phyloP scores from a whole-genome alignment of 2,888 invertebrate genomes.

The Andrena minutula region DNA sequence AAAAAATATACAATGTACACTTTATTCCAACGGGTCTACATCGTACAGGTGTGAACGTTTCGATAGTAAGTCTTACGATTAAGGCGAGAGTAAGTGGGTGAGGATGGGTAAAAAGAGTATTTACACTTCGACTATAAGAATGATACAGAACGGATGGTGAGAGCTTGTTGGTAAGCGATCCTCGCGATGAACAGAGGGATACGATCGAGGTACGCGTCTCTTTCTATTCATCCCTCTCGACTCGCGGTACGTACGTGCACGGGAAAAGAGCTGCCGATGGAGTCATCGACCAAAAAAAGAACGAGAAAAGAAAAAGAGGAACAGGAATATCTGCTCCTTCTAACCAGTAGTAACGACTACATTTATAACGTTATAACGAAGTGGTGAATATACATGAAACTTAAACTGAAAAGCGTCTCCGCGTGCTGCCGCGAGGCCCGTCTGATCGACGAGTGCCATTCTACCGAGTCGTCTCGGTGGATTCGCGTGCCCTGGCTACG shows the following conservation, averaged over 20 bases:
- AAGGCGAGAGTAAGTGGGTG: constrained; percentile 36
- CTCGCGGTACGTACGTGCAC: constrained; percentile 24
- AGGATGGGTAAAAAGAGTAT: constrained; percentile 75
- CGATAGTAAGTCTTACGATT: constrained; percentile 58
- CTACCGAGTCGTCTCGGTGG: neutral
- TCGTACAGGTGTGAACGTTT: constrained; percentile 55
- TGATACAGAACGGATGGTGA: constrained; percentile 57
- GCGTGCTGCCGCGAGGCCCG: neutral
- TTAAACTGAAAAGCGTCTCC: constrained; percentile 7
- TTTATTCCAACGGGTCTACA: constrained; percentile 80
- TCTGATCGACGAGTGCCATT: neutral
- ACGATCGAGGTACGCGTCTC: constrained; percentile 6
- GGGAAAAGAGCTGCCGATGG: constrained; percentile 6
- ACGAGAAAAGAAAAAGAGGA: neutral
- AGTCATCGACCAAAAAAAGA: neutral
- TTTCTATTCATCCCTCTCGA: constrained; percentile 22
- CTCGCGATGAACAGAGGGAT: constrained; percentile 9
- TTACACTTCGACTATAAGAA: constrained; percentile 80
- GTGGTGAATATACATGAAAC: constrained; percentile 29
- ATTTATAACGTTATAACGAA: constrained; percentile 34
- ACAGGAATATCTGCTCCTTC: constrained; percentile 15
- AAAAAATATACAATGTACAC: constrained; percentile 82
- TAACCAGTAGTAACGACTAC: constrained; percentile 13
- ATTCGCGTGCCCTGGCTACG: neutral
- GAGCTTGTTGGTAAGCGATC: constrained; percentile 5